Evolutionary conservation across 2,888 invertebrate genomes (phyloP), one percentile per base, ranked within the genome.

Genomic region (Mimumesa dahlbomi): DNA sequence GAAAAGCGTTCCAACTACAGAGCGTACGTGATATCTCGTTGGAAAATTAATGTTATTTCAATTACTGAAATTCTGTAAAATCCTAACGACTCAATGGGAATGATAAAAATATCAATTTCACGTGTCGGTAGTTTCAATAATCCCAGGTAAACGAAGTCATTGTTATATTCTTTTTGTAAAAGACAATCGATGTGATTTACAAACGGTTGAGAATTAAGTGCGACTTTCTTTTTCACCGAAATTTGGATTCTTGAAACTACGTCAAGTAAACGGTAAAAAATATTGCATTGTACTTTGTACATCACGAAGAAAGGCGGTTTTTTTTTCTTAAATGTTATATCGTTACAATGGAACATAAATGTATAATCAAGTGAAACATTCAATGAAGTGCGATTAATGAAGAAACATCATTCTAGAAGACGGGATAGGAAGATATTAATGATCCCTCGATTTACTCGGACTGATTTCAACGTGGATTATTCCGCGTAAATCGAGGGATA

Each of bases 241-340:
- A n/a, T n/a, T n/a, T n/a, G n/a, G n/a, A n/a, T n/a, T n/a, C n/a
- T n/a, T n/a, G n/a, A n/a, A n/a, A 46, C 19, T 36, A 54, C 34
- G 16, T 29, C 22, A 16, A 19, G 50, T 34, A n/a, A 58, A 62
- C 21, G 5, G 48, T 61, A 52, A 49, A 61, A 57, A 42, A 43
- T 14, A 57, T 29, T 16, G 22, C 19, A 56, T 49, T 69, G 57
- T 58, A 69, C 66, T 62, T 21, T 45, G 52, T 62, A 22, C 58
- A 63, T 71, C 72, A 71, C 72, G 58, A 63, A 38, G 19, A 29
- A 18, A 45, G 34, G 14, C 16, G 40, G 19, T 4, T 31, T 5
- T n/a, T n/a, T n/a, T n/a, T n/a, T 43, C 11, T 19, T 58, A 58
- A 36, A 34, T 56, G 19, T 54, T 56, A 40, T 42, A 42, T 36